Conservation (phyloP, 2,113 vertebrate species). For the Corythoichthys intestinalis region DNA sequence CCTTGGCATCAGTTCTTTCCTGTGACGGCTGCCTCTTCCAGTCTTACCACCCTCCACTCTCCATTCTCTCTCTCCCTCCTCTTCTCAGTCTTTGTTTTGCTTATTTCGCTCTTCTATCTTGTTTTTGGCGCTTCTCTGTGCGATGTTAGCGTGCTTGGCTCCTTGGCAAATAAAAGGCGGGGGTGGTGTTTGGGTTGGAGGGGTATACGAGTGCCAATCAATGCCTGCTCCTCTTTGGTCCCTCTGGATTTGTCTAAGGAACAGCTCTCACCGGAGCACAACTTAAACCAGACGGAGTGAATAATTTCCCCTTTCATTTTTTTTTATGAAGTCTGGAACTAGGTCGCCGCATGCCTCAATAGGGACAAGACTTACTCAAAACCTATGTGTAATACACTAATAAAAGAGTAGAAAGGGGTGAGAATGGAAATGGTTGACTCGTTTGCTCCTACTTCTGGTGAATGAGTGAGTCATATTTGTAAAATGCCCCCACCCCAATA, state of each 20-base stretch:
- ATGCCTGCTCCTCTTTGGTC: conserved; percentile 57
- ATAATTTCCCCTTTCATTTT: conserved; percentile 59
- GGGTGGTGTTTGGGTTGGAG: conserved; percentile 30
- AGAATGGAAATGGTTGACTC: neutral
- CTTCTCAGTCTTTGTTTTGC: conserved; percentile 56
- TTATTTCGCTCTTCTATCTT: conserved; percentile 44
- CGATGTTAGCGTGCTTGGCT: conserved; percentile 58
- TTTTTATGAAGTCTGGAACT: conserved; percentile 49
- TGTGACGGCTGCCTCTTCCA: conserved; percentile 47
- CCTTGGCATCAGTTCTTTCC: conserved; percentile 48
- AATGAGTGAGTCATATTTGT: conserved; percentile 71
- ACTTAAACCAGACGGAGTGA: conserved; percentile 59
- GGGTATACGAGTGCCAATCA: conserved; percentile 63
- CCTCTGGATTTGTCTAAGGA: conserved; percentile 56
- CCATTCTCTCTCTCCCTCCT: conserved; percentile 28
- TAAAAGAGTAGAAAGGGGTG: neutral
- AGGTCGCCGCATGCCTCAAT: conserved; percentile 56
- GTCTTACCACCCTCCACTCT: conserved; percentile 22
- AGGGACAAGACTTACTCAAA: conserved; percentile 39
- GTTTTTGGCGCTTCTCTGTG: conserved; percentile 54
- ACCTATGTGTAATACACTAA: conserved; percentile 16
- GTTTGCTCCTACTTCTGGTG: conserved; percentile 46
- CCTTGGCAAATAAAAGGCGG: conserved; percentile 60
- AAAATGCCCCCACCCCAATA: conserved; percentile 52
- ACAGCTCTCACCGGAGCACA: conserved; percentile 44